Evolutionary conservation across 2,113 vertebrate genomes (phyloP).

Genomic region (Mus spicilegus): DNA sequence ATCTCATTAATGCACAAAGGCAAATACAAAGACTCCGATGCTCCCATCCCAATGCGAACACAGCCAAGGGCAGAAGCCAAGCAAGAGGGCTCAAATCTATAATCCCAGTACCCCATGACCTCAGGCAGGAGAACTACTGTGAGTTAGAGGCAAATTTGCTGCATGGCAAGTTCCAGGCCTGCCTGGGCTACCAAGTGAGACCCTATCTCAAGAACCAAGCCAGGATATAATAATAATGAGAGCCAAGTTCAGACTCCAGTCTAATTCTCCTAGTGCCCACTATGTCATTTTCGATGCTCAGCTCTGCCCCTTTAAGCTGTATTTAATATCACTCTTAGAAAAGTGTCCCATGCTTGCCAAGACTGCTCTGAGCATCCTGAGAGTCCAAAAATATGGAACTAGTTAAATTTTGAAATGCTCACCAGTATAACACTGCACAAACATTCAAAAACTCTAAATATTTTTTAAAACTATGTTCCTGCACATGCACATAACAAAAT

Average conservation of each 20-base stretch:
- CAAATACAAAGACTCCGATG: constrained; percentile 59
- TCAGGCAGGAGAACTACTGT: background rate
- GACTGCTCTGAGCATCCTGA: background rate
- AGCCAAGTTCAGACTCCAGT: too few relatives aligned
- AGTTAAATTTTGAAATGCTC: background rate
- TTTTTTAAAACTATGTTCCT: background rate
- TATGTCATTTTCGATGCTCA: constrained; percentile 3
- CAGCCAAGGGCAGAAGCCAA: constrained; percentile 33
- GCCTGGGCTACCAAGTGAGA: background rate
- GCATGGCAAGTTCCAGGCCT: background rate
- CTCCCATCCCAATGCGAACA: constrained; percentile 75
- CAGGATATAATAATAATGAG: too few relatives aligned
- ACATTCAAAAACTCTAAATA: constrained; percentile 37
- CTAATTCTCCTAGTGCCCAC: constrained; percentile 26
- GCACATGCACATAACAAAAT: background rate
- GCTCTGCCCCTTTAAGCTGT: background rate
- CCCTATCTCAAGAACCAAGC: too few relatives aligned
- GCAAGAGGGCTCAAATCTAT: background rate
- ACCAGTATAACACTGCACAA: background rate
- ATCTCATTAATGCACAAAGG: background rate
- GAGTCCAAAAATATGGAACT: background rate
- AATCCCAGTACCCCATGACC: background rate
- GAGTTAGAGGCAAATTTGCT: background rate
- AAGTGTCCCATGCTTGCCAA: background rate
- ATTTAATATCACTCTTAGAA: background rate